Evolutionary conservation across 2,113 vertebrate genomes (phyloP).

Genomic region (Tinamus guttatus): DNA sequence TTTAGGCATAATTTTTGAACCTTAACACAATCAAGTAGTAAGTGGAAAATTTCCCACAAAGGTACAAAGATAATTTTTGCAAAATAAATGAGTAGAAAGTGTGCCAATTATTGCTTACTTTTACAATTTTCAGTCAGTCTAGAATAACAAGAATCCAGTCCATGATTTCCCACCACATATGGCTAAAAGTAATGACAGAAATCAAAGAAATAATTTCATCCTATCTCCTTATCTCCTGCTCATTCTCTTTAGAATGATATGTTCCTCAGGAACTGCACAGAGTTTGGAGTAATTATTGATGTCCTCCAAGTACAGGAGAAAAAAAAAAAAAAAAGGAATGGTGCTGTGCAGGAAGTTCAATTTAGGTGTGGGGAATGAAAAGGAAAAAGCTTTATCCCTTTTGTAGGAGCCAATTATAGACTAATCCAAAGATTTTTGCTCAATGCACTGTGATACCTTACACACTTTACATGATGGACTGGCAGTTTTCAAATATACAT

Average conservation of each 20-base stretch:
- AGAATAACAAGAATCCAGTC: not conserved
- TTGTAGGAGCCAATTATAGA: not conserved
- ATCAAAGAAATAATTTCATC: not conserved
- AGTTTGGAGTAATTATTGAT: not conserved
- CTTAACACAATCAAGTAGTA: not conserved
- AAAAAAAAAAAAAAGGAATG: not conserved
- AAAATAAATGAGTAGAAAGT: not conserved
- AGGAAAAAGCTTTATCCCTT: not conserved
- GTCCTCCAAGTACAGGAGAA: not conserved
- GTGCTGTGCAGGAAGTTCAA: not conserved
- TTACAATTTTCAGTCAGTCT: not conserved
- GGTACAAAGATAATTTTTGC: not conserved
- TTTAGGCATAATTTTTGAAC: not conserved
- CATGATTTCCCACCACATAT: not conserved
- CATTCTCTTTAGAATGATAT: not conserved
- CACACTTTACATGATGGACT: not conserved
- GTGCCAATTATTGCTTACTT: not conserved
- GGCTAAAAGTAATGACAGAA: not conserved
- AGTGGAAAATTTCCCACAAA: not conserved
- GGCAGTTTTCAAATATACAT: not conserved
- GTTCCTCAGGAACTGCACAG: not conserved
- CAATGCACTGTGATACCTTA: not conserved
- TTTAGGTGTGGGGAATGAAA: not conserved
- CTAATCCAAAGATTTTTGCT: not conserved
- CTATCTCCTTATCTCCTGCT: not conserved